Evolutionary conservation across 1,140 invertebrate species (phyloP).

Genomic region (Ceratina australensis): DNA sequence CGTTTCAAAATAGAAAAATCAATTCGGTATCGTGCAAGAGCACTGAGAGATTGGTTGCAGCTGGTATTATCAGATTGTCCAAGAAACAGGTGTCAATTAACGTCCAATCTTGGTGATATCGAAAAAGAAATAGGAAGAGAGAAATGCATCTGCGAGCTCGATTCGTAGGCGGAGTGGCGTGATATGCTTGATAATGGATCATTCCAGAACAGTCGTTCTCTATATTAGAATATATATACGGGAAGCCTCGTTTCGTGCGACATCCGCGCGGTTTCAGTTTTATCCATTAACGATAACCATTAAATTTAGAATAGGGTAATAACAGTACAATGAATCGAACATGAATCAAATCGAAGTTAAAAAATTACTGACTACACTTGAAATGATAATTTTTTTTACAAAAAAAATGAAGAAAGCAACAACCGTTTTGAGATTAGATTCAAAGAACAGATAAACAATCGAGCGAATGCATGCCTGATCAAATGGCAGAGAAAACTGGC

Average conservation of each 20-base stretch:
- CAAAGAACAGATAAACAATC: neutral
- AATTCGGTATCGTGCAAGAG: neutral
- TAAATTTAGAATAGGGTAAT: neutral
- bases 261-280: neutral
- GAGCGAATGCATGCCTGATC: neutral
- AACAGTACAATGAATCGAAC: neutral
- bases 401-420: neutral
- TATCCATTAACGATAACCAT: neutral
- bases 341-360: too few relatives aligned
- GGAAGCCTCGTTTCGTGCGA: neutral
- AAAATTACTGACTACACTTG: too few relatives aligned
- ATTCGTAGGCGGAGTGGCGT: conserved; percentile 12
- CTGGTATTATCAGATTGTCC: neutral
- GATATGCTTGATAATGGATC: conserved; percentile 33
- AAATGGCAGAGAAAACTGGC: neutral
- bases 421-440: neutral
- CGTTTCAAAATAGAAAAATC: conserved; percentile 30
- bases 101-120: neutral
- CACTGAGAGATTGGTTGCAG: neutral
- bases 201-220: conserved; percentile 18
- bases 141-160: conserved; percentile 3
- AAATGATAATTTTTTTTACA: neutral
- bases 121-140: neutral
- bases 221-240: neutral
- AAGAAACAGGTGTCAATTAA: neutral